Base-by-base conservation (phyloP, 1,140 invertebrate species). In the Drosophila pallidifrons region DNA sequence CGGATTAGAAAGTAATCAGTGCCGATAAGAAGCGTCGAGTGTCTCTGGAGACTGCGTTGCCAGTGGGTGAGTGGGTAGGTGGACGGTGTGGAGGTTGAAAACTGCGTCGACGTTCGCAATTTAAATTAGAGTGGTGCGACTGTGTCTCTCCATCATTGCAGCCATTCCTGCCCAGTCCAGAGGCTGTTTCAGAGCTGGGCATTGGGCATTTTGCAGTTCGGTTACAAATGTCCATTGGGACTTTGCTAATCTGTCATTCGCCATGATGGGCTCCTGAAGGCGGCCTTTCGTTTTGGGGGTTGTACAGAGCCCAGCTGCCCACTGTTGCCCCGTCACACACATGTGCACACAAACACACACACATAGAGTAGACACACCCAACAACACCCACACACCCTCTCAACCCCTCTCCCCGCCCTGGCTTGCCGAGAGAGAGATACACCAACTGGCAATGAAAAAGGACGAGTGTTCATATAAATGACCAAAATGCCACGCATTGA, bases 181-280 rank as follows among this genome's bases (percentile, higher is more conserved):
- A 25, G 20, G 15, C 49, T 6, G 16, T 6, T 6, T 28, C 32
- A 8, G 41, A 15, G 13, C 20, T 25, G 13, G 57, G 58, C 72
- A 63, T 70, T 79, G 60, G 71, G 66, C 61, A 75, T 81, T 77
- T 70, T 75, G 76, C 74, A 75, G 79, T 83, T 90, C 49, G 64
- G 79, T 89, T 91, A 91, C 86, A 91, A 91, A 91, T 91, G 86
- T 81, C 90, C 90, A 81, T 85, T 79, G 90, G 87, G 86, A 91
- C 90, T 91, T 91, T 81, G 72, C 77, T 81, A 91, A 91, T 91
- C 82, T 90, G 87, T 91, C 90, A 91, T 91, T 91, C 83, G 90
- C 80, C 80, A 79, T 83, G 90, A 90, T 90, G 86, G 85, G 79
- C 81, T 86, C 76, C 79, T 79, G 73, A 86, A 89, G 86, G 86